These are phyloP conservation scores for Ectropis crepuscularia DNA, from an alignment of 2,888 invertebrate genomes.

Conservation along the genomic window DNA sequence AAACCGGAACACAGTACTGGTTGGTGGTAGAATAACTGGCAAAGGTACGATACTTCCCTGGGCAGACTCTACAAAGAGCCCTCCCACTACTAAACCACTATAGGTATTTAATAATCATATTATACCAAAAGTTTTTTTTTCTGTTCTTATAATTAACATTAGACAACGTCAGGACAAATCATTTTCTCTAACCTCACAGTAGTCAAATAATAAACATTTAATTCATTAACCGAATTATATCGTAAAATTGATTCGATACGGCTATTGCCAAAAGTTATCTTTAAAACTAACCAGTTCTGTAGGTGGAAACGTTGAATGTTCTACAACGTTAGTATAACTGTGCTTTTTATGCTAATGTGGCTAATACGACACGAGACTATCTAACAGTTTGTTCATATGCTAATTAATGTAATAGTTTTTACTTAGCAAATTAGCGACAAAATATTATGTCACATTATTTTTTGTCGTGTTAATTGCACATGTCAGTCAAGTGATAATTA, in stretches of 20 bases:
- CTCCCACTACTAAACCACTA: too few relatives aligned
- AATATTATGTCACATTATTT: slow-evolving; percentile 16
- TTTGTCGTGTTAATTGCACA: slow-evolving; percentile 10
- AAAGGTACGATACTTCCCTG: too few relatives aligned
- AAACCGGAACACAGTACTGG: too few relatives aligned
- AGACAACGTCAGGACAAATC: background rate
- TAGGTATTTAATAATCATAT: background rate
- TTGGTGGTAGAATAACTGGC: too few relatives aligned
- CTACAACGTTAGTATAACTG: slow-evolving; percentile 28
- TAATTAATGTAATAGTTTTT: slow-evolving; percentile 25
- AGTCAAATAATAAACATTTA: slow-evolving; percentile 6
- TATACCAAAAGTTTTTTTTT: background rate
- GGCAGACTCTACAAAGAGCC: too few relatives aligned
- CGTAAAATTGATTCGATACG: slow-evolving; percentile 28
- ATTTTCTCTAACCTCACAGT: background rate
- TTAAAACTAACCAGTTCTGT: slow-evolving; percentile 31
- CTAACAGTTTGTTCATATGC: slow-evolving; percentile 22
- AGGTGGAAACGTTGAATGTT: slow-evolving; percentile 15
- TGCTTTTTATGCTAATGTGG: slow-evolving; percentile 21
- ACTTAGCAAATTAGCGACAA: slow-evolving; percentile 14
- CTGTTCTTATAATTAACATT: background rate
- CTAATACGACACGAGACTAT: slow-evolving; percentile 11
- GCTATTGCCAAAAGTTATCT: slow-evolving; percentile 16
- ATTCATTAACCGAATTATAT: slow-evolving; percentile 4
- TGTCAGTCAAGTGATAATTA: background rate